phyloP scores from a whole-genome alignment of 2,888 invertebrate genomes.

The Pomacea canaliculata region DNA sequence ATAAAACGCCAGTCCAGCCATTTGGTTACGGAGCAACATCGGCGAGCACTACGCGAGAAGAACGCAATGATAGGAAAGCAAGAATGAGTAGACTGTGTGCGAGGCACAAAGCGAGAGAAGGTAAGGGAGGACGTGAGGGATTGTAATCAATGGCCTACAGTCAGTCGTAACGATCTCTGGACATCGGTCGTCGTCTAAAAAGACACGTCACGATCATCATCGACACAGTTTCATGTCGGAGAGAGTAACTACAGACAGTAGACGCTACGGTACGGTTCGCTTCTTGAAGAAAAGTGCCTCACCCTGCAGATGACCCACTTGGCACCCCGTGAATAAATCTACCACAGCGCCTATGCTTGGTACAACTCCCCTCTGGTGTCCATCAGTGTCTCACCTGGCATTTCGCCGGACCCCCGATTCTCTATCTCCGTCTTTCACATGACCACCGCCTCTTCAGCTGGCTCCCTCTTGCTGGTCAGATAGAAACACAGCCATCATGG shows the following conservation, averaged over 20 bases:
- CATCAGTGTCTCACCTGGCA: constrained; percentile 12
- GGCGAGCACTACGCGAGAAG: constrained; percentile 10
- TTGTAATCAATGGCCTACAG: too few relatives aligned
- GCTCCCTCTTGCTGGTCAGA: background rate
- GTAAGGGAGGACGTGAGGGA: constrained; percentile 9
- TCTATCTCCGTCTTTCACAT: background rate
- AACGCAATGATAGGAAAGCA: background rate
- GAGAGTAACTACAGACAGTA: too few relatives aligned
- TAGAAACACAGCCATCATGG: constrained; percentile 25
- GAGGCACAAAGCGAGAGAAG: background rate
- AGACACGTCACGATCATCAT: too few relatives aligned
- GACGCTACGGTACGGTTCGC: too few relatives aligned
- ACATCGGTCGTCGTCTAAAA: too few relatives aligned
- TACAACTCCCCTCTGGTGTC: background rate
- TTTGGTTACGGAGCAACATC: constrained; percentile 61
- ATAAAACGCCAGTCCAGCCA: constrained; percentile 67
- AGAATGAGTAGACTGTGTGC: background rate
- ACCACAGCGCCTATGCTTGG: too few relatives aligned
- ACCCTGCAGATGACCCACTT: too few relatives aligned
- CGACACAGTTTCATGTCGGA: too few relatives aligned
- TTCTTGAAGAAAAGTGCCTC: too few relatives aligned
- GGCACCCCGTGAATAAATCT: too few relatives aligned
- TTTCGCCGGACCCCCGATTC: background rate
- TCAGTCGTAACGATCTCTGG: too few relatives aligned
- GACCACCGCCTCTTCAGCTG: background rate